phyloP scores from a whole-genome alignment of 2,888 invertebrate species.

The Yponomeuta cagnagella region DNA sequence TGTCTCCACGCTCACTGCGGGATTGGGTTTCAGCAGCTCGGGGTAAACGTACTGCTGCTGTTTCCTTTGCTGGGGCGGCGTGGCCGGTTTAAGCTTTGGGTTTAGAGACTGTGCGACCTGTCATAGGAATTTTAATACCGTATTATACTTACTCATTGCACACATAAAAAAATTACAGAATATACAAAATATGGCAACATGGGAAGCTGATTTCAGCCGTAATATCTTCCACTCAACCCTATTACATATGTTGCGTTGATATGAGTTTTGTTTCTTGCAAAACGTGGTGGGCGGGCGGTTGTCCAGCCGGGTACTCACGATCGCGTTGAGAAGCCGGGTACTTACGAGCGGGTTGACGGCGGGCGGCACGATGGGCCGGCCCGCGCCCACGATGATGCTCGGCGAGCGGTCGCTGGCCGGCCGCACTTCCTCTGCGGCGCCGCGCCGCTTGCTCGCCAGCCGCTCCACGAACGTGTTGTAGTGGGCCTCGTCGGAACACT shows the following conservation, averaged over 20 bases:
- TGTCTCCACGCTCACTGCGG: neutral
- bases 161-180: no score
- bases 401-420: constrained; percentile 58
- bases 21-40: constrained; percentile 43
- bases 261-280: no score
- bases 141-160: no score
- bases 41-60: constrained; percentile 55
- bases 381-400: constrained; percentile 62
- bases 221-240: no score
- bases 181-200: no score
- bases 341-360: constrained; percentile 60
- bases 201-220: no score
- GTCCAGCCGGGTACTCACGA: neutral
- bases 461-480: constrained; percentile 84
- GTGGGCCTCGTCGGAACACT: constrained; percentile 83
- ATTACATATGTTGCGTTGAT: no score
- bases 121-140: constrained; percentile 18
- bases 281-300: constrained; percentile 30
- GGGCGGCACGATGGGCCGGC: constrained; percentile 66
- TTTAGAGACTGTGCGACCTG: constrained; percentile 58
- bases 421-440: constrained; percentile 69
- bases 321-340: constrained; percentile 9
- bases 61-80: constrained; percentile 16
- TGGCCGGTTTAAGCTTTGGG: constrained; percentile 28
- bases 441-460: constrained; percentile 83